A percentile compares a stretch with the other conserved stretches of the same genome.
phyloP scores from a whole-genome alignment of 2,113 vertebrate genomes.

The Trinectes maculatus region DNA sequence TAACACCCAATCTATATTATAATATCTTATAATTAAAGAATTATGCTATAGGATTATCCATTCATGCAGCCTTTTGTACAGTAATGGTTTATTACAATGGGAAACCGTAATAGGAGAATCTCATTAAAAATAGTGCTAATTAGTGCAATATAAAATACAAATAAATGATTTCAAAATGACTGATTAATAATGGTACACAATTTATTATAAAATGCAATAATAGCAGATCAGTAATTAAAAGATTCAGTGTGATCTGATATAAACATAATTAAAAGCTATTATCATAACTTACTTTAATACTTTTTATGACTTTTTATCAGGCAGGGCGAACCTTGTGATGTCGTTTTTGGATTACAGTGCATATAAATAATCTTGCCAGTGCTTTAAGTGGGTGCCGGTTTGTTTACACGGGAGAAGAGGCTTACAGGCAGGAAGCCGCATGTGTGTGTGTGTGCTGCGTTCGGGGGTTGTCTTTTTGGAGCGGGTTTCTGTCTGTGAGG shows the following conservation, averaged over 20 bases:
- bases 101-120: slow-evolving; percentile 2
- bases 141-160: background rate
- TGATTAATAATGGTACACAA: background rate
- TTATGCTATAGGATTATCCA: slow-evolving; percentile 41
- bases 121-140: slow-evolving; percentile 18
- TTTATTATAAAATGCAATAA: slow-evolving; percentile 2
- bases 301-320: slow-evolving; percentile 16
- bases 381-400: slow-evolving; percentile 55
- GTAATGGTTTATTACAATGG: slow-evolving; percentile 8
- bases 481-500: slow-evolving; percentile 59
- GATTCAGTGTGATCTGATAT: background rate
- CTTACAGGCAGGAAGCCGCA: slow-evolving; percentile 50
- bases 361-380: slow-evolving; percentile 51
- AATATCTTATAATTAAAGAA: background rate
- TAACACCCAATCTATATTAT: too few relatives aligned
- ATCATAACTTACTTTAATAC: slow-evolving; percentile 4
- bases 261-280: slow-evolving; percentile 9
- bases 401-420: slow-evolving; percentile 59
- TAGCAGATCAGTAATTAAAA: background rate
- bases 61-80: background rate
- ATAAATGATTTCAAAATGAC: background rate
- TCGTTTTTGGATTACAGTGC: slow-evolving; percentile 42
- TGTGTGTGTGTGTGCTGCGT: slow-evolving; percentile 55
- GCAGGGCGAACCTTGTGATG: slow-evolving; percentile 5
- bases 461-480: slow-evolving; percentile 60